A percentile compares a stretch with the other conserved stretches of the same genome.
Conservation (phyloP, 2,888 invertebrate genomes). For the Rhorus exstirpatorius region DNA sequence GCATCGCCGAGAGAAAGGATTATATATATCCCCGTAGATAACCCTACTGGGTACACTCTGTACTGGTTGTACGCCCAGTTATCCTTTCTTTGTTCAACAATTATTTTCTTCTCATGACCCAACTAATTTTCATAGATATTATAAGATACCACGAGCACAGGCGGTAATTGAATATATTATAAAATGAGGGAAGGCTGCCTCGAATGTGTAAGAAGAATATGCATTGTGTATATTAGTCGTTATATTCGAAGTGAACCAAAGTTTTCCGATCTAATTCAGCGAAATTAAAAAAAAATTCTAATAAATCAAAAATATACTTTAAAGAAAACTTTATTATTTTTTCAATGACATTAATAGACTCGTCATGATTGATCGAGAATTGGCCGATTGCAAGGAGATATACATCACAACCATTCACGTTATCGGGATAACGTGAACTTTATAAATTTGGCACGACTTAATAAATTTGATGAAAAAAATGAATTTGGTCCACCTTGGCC, state of each 20-base stretch:
- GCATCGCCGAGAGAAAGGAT: no score
- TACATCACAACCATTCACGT: no score
- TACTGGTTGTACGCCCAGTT: background rate
- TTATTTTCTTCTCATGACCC: slow-evolving; percentile 57
- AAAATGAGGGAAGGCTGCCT: background rate
- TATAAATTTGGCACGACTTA: no score
- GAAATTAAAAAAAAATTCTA: no score
- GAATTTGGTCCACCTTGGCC: slow-evolving; percentile 1
- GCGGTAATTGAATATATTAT: slow-evolving; percentile 51
- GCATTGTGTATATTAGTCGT: background rate
- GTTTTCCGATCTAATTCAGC: no score
- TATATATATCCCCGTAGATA: background rate
- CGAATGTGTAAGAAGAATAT: background rate
- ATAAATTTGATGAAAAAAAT: no score
- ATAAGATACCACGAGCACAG: slow-evolving; percentile 23
- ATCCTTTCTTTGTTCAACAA: slow-evolving; percentile 15
- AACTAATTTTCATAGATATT: slow-evolving; percentile 62
- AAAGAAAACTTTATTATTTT: no score
- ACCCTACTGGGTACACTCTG: background rate
- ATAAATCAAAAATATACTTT: no score
- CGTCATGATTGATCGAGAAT: no score
- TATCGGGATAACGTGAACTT: background rate
- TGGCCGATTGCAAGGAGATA: no score
- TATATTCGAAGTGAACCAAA: no score
- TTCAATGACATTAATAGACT: no score